A percentile compares a stretch with the other conserved stretches of the same genome.
phyloP scores from a whole-genome alignment of 2,797 vertebrate species.

The Phrynocephalus forsythii region DNA sequence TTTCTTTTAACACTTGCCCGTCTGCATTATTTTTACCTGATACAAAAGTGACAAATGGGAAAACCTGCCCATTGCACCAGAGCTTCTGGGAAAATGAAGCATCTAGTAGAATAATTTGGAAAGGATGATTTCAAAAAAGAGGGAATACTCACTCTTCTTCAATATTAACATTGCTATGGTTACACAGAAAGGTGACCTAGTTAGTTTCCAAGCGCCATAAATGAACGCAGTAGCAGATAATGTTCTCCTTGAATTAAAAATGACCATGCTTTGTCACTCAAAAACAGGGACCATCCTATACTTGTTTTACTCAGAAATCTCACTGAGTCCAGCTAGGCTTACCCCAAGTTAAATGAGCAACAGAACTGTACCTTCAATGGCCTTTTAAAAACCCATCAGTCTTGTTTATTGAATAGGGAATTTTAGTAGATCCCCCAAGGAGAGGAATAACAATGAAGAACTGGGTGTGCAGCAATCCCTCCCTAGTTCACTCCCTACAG shows the following conservation, averaged over 20 bases:
- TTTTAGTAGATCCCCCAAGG: neutral
- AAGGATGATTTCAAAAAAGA: neutral
- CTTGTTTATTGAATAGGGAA: neutral
- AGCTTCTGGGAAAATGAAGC: neutral
- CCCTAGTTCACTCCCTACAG: no score
- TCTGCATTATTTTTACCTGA: neutral
- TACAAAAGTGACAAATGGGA: accelerated
- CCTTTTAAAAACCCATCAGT: neutral
- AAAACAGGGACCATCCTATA: neutral
- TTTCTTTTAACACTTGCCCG: neutral
- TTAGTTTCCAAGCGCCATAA: neutral
- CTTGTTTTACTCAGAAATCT: neutral
- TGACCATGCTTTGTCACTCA: no score
- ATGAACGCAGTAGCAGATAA: neutral
- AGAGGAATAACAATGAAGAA: neutral
- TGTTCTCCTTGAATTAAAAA: neutral
- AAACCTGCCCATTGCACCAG: accelerated
- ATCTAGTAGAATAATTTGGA: neutral
- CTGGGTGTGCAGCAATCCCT: neutral
- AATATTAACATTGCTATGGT: neutral
- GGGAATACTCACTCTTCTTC: neutral
- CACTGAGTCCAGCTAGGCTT: neutral
- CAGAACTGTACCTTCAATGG: neutral
- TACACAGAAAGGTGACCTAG: neutral
- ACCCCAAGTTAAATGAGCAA: no score